Base-by-base conservation (phyloP, 2,113 vertebrate genomes). In the Tauraco erythrolophus region DNA sequence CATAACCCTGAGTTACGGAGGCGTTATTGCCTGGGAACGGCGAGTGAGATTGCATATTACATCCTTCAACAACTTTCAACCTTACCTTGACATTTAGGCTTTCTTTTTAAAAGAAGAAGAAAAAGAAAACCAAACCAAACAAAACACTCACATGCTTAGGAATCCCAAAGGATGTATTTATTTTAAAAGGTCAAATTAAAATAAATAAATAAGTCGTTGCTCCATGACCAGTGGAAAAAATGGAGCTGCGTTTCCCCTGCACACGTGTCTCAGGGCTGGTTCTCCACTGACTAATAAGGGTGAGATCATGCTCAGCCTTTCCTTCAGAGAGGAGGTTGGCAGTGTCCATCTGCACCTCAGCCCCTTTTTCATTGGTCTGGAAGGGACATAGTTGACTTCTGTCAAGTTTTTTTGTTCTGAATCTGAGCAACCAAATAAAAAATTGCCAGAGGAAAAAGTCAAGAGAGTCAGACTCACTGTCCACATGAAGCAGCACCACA, bases 201-300 rank as follows among this genome's bases (percentile, higher is more conserved):
- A 91, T 37, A 88, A 91, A 88, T 71, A 90, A 93, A 69, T 51
- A 72, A 94, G 41, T 37, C 65, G 37, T 33, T 89, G 83, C 80
- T 95, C 86, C 95, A 35, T 4, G 68, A 78, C 80, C 68, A 92
- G 79, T 92, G 91, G 89, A 95, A 96, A 94, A 91, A 95, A 87
- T 62, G 72, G 93, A 92, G 86, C 95, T 46, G 83, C 72, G 80
- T 92, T 97, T 96, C 66, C 92, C 80, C 79, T 33, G 61, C 70
- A 90, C 65, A 78, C 19, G 19, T 27, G n/a, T 46, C 65, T 75
- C 2, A 2, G 90, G 82, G 66, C 76, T 94, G 70, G n/a, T 54
- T 82, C 81, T 83, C 50, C 2, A 4, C 66, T 86, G 91, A 92
- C 79, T 95, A 91, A 92, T 1, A 27, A n/a, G 45, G 54, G 7